Evolutionary conservation across 2,797 vertebrate species (phyloP).

Genomic region (Anguilla marmorata): DNA sequence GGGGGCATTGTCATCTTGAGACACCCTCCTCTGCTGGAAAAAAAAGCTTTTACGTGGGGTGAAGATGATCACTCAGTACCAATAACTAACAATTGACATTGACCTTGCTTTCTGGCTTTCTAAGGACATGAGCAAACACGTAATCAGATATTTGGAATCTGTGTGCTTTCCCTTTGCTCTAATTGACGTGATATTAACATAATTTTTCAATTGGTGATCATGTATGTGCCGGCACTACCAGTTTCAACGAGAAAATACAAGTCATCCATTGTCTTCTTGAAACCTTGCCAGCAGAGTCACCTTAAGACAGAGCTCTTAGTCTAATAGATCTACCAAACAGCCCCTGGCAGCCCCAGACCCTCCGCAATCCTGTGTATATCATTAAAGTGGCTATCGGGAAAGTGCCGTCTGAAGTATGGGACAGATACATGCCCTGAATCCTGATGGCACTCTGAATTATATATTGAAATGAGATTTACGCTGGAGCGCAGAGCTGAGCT

Average conservation of each 20-base stretch:
- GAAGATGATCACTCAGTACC: not conserved
- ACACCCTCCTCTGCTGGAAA: not conserved
- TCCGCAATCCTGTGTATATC: not conserved
- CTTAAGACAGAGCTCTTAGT: constrained; percentile 13
- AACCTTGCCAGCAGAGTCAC: constrained; percentile 7
- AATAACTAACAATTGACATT: not conserved
- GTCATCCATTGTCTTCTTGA: not conserved
- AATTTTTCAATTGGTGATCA: not conserved
- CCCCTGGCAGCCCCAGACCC: not conserved
- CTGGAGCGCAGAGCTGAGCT: not conserved
- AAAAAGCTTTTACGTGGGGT: not conserved
- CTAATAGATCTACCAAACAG: not conserved
- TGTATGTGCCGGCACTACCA: not conserved
- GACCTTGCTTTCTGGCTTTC: not conserved
- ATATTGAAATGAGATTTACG: constrained; percentile 32
- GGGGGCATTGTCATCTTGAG: not conserved
- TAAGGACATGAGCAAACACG: not conserved
- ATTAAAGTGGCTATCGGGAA: not conserved
- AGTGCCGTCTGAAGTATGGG: not conserved
- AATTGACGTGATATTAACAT: constrained; percentile 15
- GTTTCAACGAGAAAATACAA: not conserved
- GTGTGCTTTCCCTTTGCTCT: not conserved
- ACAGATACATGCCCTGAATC: constrained; percentile 25
- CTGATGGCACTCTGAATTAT: constrained; percentile 21
- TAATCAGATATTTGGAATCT: not conserved